phyloP scores from a whole-genome alignment of 2,888 invertebrate genomes.

The Amblyjoppa fuscipennis region DNA sequence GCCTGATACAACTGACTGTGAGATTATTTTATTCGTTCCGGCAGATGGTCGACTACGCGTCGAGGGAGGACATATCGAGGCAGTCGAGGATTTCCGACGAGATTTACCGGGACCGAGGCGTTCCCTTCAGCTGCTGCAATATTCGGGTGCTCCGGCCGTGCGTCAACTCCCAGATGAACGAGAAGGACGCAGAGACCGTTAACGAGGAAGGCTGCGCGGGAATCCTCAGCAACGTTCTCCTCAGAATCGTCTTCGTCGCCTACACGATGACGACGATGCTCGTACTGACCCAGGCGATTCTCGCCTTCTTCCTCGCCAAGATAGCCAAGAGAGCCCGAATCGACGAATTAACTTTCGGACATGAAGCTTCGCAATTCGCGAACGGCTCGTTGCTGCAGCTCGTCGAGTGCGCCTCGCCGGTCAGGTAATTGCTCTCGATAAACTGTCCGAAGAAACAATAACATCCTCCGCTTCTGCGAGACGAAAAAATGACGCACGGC shows the following conservation, averaged over 20 bases:
- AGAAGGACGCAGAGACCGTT: conserved; percentile 73
- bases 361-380: conserved; percentile 44
- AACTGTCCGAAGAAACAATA: neutral
- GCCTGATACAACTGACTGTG: neutral
- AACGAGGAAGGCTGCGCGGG: conserved; percentile 78
- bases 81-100: conserved; percentile 75
- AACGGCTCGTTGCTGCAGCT: neutral
- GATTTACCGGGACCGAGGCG: conserved; percentile 70
- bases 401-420: conserved; percentile 10
- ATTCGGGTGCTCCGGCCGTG: conserved; percentile 74
- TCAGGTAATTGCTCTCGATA: conserved; percentile 31
- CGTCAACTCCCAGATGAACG: conserved; percentile 74
- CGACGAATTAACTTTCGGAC: conserved; percentile 62
- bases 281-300: conserved; percentile 75
- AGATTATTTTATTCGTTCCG: neutral
- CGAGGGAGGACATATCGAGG: conserved; percentile 73
- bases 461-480: neutral
- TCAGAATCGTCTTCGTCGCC: conserved; percentile 77
- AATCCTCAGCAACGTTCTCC: conserved; percentile 74
- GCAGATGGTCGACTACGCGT: conserved; percentile 74
- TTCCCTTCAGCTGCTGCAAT: conserved; percentile 82
- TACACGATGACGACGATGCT: conserved; percentile 79
- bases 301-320: conserved; percentile 74
- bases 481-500: neutral
- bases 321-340: conserved; percentile 52